Evolutionary conservation across 2,797 vertebrate genomes (phyloP).

Genomic region (Chaenodraco wilsoni): DNA sequence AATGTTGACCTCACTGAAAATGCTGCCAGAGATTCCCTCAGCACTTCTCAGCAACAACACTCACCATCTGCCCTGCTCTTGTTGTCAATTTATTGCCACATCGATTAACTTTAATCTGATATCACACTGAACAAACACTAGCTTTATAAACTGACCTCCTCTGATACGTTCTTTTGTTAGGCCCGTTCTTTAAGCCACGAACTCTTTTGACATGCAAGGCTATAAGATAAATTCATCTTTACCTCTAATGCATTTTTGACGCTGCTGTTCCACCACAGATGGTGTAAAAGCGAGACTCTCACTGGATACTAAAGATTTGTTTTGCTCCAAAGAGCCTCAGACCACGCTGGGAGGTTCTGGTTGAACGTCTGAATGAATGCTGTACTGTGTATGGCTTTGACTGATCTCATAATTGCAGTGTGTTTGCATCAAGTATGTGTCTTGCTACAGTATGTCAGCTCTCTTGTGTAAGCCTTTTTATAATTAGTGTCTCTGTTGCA

Average conservation of each 20-base stretch:
- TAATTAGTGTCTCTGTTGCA: slow-evolving; percentile 52
- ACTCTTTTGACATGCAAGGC: slow-evolving; percentile 34
- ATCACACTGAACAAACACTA: slow-evolving; percentile 53
- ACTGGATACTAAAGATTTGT: slow-evolving; percentile 23
- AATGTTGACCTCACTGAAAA: slow-evolving; percentile 35
- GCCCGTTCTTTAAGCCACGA: slow-evolving; percentile 24
- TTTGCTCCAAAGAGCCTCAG: slow-evolving; percentile 29
- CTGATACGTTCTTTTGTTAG: slow-evolving; percentile 30
- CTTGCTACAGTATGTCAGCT: slow-evolving; percentile 42
- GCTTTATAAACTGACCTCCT: slow-evolving; percentile 57
- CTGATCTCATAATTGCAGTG: slow-evolving; percentile 72
- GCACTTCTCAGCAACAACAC: slow-evolving; percentile 26
- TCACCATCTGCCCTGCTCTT: slow-evolving; percentile 42
- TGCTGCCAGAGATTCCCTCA: slow-evolving; percentile 13
- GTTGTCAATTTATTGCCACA: slow-evolving; percentile 34
- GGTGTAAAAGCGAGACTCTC: slow-evolving; percentile 24
- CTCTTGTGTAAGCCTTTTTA: slow-evolving; percentile 41
- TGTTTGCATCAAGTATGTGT: slow-evolving; percentile 49
- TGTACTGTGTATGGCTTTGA: slow-evolving; percentile 28
- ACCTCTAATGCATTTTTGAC: slow-evolving; percentile 46
- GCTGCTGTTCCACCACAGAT: slow-evolving; percentile 41
- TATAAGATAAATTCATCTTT: slow-evolving; percentile 53
- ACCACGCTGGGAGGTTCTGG: slow-evolving; percentile 40
- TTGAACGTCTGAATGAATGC: slow-evolving; percentile 47
- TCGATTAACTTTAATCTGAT: slow-evolving; percentile 32